These are phyloP conservation scores for Hylaeus anthracinus DNA, from an alignment of 1,140 invertebrate species.

Conservation along the genomic window DNA sequence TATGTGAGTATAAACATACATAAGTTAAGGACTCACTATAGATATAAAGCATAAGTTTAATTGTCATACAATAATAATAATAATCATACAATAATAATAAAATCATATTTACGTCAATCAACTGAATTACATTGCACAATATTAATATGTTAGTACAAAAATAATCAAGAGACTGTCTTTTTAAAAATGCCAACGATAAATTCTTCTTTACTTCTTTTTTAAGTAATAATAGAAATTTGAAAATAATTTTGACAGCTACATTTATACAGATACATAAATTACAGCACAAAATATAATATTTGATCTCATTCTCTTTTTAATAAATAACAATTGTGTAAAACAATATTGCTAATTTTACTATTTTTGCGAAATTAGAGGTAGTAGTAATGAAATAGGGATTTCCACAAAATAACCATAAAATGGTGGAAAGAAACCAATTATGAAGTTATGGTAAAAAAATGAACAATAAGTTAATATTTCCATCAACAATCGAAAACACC, in stretches of 20 bases:
- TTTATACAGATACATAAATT: neutral
- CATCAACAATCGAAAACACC: neutral
- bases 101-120: neutral
- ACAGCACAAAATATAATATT: neutral
- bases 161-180: neutral
- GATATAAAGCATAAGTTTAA: no score
- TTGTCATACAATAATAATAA: neutral
- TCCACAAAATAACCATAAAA: neutral
- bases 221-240: neutral
- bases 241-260: neutral
- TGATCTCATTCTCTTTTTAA: no score
- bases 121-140: neutral
- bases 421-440: neutral
- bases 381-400: neutral
- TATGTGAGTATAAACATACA: neutral
- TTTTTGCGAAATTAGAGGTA: neutral
- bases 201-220: neutral
- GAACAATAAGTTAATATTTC: neutral
- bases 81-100: no score
- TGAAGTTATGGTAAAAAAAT: neutral
- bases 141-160: neutral
- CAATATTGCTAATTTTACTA: neutral
- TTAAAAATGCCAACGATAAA: neutral
- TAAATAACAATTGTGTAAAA: neutral
- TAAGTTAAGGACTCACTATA: neutral